These are phyloP conservation scores for Oxyura jamaicensis DNA, from an alignment of 2,113 vertebrate species.

Conservation along the genomic window DNA sequence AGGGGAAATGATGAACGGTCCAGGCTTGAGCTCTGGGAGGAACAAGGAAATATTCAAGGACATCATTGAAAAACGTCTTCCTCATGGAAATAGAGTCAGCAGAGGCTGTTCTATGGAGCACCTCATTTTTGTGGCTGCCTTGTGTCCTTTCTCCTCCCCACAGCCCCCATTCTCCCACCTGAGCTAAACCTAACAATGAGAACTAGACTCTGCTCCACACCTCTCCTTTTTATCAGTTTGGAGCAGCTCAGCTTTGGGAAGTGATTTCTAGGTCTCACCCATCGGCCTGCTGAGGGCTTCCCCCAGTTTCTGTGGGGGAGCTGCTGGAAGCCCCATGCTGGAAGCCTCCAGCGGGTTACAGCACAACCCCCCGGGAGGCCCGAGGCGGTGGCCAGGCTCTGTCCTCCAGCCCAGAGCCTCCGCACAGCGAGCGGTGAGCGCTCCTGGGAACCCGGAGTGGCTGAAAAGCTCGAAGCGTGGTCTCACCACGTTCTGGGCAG, in stretches of 20 bases:
- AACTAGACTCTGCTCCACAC: background rate
- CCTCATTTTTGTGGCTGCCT: background rate
- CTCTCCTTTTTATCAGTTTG: background rate
- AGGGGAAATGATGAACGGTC: background rate
- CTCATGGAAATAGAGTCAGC: rapidly evolving
- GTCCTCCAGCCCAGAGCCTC: background rate
- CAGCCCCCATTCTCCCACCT: background rate
- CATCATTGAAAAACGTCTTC: background rate
- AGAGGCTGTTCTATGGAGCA: background rate
- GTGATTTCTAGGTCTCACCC: background rate
- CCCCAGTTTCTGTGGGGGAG: background rate
- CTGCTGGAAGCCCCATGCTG: background rate
- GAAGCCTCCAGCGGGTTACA: background rate
- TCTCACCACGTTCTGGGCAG: background rate
- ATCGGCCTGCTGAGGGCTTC: background rate
- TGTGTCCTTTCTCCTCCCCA: background rate
- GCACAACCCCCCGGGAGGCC: background rate
- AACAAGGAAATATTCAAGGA: background rate
- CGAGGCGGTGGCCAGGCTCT: background rate
- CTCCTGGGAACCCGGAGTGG: background rate
- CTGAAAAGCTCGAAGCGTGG: background rate
- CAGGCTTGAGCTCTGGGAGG: background rate
- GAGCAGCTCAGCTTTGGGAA: background rate
- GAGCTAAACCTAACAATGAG: background rate
- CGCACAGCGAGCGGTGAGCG: no score